Conservation (phyloP, 2,113 vertebrate species). For the Gnathochromis pfefferi region DNA sequence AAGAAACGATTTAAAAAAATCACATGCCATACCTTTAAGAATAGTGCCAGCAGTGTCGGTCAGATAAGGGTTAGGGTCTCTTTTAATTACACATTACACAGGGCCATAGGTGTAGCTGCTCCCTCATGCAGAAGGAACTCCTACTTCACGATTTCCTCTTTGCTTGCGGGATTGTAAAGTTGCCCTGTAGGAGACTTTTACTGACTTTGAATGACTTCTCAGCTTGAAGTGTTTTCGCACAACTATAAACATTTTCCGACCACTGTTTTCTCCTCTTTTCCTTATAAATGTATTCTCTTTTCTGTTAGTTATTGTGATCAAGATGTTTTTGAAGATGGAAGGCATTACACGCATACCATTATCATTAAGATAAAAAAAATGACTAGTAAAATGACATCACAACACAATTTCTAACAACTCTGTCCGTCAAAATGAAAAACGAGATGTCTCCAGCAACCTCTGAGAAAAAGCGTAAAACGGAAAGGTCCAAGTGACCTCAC, state of each 20-base stretch:
- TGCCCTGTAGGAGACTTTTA: background rate
- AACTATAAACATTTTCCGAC: background rate
- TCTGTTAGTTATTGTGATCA: background rate
- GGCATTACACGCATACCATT: fast-evolving
- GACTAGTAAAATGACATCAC: background rate
- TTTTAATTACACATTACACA: background rate
- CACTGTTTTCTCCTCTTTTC: background rate
- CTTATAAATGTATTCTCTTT: background rate
- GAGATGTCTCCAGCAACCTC: background rate
- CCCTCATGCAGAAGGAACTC: background rate
- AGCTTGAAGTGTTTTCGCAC: background rate
- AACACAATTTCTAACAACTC: background rate
- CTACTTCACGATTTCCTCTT: background rate
- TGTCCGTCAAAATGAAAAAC: background rate
- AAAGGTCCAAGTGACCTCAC: background rate
- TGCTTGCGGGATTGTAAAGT: background rate
- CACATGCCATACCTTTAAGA: fast-evolving
- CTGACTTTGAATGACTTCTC: background rate
- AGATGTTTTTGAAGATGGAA: background rate
- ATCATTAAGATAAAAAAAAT: background rate
- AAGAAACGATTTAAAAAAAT: background rate
- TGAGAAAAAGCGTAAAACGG: background rate
- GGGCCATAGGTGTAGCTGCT: background rate
- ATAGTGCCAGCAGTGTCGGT: background rate
- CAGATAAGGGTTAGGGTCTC: background rate